phyloP scores from a whole-genome alignment of 2,113 vertebrate genomes.

The Hippocampus guttulatus region DNA sequence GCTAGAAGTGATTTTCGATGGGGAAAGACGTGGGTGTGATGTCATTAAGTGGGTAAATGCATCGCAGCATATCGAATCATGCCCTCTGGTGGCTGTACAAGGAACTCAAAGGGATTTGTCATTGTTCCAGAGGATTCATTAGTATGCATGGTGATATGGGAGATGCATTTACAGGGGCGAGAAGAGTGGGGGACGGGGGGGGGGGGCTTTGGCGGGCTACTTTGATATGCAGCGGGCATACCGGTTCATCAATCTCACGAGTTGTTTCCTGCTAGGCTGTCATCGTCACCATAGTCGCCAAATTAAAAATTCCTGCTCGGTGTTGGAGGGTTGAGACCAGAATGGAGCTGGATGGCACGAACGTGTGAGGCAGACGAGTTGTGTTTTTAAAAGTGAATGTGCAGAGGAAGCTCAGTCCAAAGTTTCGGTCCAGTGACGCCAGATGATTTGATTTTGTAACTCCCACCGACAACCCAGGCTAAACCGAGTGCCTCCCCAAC shows the following conservation, averaged over 20 bases:
- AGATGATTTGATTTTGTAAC: too few relatives aligned
- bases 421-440: too few relatives aligned
- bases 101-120: not conserved
- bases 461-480: too few relatives aligned
- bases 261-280: not conserved
- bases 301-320: constrained; percentile 34
- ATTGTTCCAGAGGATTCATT: not conserved
- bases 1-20: not conserved
- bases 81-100: not conserved
- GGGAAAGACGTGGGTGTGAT: not conserved
- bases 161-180: not conserved
- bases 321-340: constrained; percentile 9
- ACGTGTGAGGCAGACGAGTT: constrained; percentile 18
- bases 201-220: not conserved
- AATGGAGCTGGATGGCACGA: constrained; percentile 22
- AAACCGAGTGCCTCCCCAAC: too few relatives aligned
- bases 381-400: too few relatives aligned
- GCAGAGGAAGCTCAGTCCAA: too few relatives aligned
- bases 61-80: not conserved
- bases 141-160: not conserved
- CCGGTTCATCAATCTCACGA: not conserved
- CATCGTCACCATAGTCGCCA: not conserved
- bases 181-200: not conserved
- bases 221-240: not conserved
- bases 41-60: not conserved